Base-by-base conservation (phyloP, 2,113 vertebrate species). In the Steatornis caripensis region DNA sequence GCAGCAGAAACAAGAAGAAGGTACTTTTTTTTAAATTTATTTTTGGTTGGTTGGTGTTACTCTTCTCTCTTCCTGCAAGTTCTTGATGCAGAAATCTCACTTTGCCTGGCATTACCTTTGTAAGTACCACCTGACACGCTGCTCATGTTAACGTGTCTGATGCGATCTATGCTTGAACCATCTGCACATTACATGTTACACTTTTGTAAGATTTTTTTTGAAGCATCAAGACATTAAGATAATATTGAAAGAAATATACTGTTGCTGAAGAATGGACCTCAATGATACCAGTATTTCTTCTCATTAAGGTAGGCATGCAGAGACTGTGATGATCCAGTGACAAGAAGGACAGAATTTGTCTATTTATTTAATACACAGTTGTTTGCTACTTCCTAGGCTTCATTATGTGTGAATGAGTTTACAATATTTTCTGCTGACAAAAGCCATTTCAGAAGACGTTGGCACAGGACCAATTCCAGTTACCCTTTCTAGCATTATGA, bases 131-230 rank as follows among this genome's bases (percentile, higher is more conserved):
- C 10, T 41, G 29, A 51, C 3, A 8, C 8, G 5, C 30, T 83
- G 41, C 16, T 55, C 1, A 3, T 11, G 6, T 41, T 64, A 60
- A 36, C 1, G 0, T 64, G 13, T 64, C 24, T 60, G 18, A 12
- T 43, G 12, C 23, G 23, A 53, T 58, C 24, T n/a, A 6, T 55
- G 6, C 64, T 85, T 78, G 27, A 60, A 55, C 21, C 15, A 10
- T 41, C 12, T 74, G 9, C 10, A 64, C 5, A 4, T 26, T 34
- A 22, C 22, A 10, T 19, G 12, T 53, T 41, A 39, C 6, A 6
- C 5, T 61, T 83, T 6, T 39, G 11, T 54, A 69, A 65, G 15
- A 19, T 61, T 78, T 90, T 27, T 24, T 11, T 9, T 16, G 11
- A 51, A 70, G 75, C 2, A 21, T 30, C 16, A 87, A 84, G 51